These are phyloP conservation scores for Drosophila aff. DNA, from an alignment of 1,140 invertebrate species.

Conservation along the genomic window DNA sequence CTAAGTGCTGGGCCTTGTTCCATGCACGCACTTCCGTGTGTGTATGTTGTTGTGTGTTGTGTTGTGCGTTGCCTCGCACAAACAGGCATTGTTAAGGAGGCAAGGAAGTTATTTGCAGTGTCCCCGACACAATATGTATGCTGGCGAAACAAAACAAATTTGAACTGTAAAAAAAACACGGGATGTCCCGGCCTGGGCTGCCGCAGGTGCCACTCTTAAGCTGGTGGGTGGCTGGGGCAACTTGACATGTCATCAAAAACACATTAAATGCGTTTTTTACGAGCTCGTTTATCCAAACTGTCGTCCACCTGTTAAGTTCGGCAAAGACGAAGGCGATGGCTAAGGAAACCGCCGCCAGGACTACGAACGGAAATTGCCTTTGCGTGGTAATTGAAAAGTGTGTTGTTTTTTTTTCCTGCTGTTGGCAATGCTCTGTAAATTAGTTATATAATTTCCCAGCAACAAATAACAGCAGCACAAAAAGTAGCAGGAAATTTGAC, in stretches of 20 bases:
- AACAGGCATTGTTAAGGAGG: slow-evolving; percentile 68
- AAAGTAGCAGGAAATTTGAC: slow-evolving; percentile 57
- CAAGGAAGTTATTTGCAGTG: slow-evolving; percentile 69
- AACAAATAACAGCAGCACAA: slow-evolving; percentile 36
- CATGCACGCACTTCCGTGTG: slow-evolving; percentile 53
- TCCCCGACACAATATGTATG: slow-evolving; percentile 46
- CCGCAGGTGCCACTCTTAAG: slow-evolving; percentile 30
- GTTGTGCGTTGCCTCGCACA: slow-evolving; percentile 44
- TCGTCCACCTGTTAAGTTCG: slow-evolving; percentile 73
- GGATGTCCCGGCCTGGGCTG: slow-evolving; percentile 16
- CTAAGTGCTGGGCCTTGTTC: slow-evolving; percentile 66
- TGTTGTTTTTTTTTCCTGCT: slow-evolving; percentile 26
- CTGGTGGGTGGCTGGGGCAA: slow-evolving; percentile 43
- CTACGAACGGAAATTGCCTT: slow-evolving; percentile 63
- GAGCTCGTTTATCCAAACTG: slow-evolving; percentile 77
- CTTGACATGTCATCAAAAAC: slow-evolving; percentile 84
- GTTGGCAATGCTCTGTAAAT: slow-evolving; percentile 61
- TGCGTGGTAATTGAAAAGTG: slow-evolving; percentile 73
- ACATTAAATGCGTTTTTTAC: slow-evolving; percentile 83
- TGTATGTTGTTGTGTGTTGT: background rate
- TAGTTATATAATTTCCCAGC: slow-evolving; percentile 63
- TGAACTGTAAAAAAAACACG: slow-evolving; percentile 46
- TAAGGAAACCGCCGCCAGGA: slow-evolving; percentile 31
- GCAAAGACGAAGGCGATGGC: slow-evolving; percentile 10
- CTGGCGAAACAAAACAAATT: slow-evolving; percentile 55